phyloP scores from a whole-genome alignment of 2,113 vertebrate species.

The Actinemys pallida region DNA sequence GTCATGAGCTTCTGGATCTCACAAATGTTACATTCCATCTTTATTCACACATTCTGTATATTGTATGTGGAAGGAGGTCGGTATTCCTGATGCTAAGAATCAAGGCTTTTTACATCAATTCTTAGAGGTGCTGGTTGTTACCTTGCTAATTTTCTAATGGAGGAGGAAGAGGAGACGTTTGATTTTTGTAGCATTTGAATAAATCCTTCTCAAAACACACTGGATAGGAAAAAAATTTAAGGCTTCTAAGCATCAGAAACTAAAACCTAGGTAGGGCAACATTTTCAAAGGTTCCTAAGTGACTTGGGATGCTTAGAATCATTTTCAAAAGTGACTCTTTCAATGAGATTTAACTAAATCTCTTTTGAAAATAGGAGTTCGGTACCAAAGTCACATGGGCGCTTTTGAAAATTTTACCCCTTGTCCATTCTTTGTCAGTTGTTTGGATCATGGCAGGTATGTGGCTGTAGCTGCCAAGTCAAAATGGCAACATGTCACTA shows the following conservation, averaged over 20 bases:
- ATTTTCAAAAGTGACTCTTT: background rate
- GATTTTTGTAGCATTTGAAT: slow-evolving; percentile 39
- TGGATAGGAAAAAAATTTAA: background rate
- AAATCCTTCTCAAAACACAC: slow-evolving; percentile 21
- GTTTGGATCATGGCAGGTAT: background rate
- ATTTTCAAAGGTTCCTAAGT: slow-evolving; percentile 9
- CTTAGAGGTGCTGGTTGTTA: slow-evolving; percentile 7
- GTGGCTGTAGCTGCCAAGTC: background rate
- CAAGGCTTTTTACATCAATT: background rate
- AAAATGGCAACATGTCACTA: background rate
- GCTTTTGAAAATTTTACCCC: background rate
- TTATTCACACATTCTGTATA: slow-evolving; percentile 51
- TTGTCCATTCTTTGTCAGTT: background rate
- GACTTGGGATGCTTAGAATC: background rate
- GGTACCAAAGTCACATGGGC: background rate
- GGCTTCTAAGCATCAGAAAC: slow-evolving; percentile 1
- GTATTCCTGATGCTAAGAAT: slow-evolving; percentile 1
- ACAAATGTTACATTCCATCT: slow-evolving; percentile 67
- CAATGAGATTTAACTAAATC: background rate
- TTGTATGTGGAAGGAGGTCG: slow-evolving; percentile 21
- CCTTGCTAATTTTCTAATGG: background rate
- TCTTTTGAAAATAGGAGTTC: background rate
- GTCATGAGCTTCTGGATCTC: slow-evolving; percentile 67
- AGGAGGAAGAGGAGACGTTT: slow-evolving; percentile 2
- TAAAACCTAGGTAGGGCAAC: background rate